A percentile compares a stretch with the other conserved stretches of the same genome.
Conservation (phyloP, 2,888 invertebrate species). For the Tethea ocularis region DNA sequence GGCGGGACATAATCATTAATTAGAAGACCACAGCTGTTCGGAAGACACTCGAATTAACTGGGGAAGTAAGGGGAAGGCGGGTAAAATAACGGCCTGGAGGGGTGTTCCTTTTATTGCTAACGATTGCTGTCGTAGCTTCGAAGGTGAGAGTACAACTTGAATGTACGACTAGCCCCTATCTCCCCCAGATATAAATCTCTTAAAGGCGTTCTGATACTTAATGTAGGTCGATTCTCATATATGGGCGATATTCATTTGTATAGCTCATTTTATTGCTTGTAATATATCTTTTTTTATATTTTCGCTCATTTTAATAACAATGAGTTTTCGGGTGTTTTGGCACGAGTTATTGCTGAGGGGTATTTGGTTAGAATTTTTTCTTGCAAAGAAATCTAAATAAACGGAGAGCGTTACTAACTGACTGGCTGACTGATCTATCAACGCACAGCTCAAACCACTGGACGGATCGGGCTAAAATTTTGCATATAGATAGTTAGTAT, state of each 20-base stretch:
- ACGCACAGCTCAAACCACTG: no score
- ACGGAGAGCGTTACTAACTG: no score
- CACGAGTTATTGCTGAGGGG: not conserved
- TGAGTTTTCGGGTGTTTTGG: not conserved
- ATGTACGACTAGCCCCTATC: slow-evolving; percentile 28
- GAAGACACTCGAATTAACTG: slow-evolving; percentile 65
- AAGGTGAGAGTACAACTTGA: slow-evolving; percentile 13
- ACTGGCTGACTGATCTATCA: no score
- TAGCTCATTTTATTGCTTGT: not conserved
- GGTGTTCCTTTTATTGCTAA: slow-evolving; percentile 49
- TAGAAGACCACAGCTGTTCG: slow-evolving; percentile 72
- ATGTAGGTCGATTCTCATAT: not conserved
- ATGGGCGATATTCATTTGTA: not conserved
- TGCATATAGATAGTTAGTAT: no score
- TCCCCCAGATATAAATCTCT: slow-evolving; percentile 26
- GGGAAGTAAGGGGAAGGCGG: slow-evolving; percentile 41
- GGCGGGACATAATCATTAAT: slow-evolving; percentile 65
- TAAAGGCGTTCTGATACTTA: not conserved
- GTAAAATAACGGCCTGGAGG: slow-evolving; percentile 41
- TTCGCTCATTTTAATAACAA: slow-evolving; percentile 2
- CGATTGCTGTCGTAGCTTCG: slow-evolving; percentile 25
- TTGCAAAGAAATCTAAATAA: not conserved
- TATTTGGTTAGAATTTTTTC: not conserved
- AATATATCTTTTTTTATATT: slow-evolving; percentile 4
- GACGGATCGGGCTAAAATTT: no score